Evolutionary conservation across 1,140 invertebrate genomes (phyloP).

Genomic region (Oscheius sp.): DNA sequence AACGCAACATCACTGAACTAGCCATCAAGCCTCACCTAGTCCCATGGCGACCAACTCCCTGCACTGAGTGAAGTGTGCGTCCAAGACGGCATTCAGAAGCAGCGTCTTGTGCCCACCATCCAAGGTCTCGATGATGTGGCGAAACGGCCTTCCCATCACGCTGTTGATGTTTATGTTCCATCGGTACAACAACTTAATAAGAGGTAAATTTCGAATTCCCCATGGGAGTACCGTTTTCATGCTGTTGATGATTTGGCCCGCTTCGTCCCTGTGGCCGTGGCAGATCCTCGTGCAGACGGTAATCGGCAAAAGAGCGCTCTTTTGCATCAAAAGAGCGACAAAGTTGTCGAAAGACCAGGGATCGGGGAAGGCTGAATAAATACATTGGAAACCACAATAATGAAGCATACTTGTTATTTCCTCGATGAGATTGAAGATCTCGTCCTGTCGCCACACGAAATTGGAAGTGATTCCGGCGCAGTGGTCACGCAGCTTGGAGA

Average conservation of each 20-base stretch:
- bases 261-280: neutral
- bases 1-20: neutral
- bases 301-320: neutral
- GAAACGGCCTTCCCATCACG: neutral
- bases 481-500: neutral
- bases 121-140: neutral
- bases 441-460: neutral
- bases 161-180: neutral
- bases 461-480: neutral
- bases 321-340: neutral
- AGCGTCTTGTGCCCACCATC: neutral
- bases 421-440: slow-evolving; percentile 5
- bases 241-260: neutral
- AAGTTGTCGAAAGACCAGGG: slow-evolving; percentile 14
- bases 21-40: neutral
- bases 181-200: neutral
- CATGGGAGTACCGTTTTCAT: neutral
- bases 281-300: neutral
- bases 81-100: neutral
- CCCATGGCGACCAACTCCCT: neutral
- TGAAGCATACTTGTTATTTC: slow-evolving; percentile 7
- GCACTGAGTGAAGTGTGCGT: neutral
- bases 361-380: neutral
- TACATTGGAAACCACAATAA: neutral
- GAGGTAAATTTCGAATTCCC: neutral